Conservation (phyloP, 2,888 invertebrate species). For the Macaria notata region DNA sequence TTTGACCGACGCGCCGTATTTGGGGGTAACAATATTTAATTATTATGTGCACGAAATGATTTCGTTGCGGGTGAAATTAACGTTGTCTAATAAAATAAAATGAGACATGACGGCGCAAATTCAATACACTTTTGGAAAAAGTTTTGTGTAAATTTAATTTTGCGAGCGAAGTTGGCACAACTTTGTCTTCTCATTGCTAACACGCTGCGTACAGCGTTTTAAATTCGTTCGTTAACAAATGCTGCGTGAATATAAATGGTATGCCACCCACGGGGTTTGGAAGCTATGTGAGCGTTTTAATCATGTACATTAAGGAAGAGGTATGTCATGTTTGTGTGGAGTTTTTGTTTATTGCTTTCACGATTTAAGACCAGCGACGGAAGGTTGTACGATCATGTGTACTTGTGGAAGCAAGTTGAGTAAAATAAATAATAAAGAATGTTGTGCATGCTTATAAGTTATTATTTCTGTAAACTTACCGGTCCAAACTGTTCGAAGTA, state of each 20-base stretch:
- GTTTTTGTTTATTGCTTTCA: slow-evolving; percentile 6
- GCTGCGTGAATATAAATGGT: slow-evolving; percentile 20
- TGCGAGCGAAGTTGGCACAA: slow-evolving; percentile 54
- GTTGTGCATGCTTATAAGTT: too few relatives aligned
- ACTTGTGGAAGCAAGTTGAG: too few relatives aligned
- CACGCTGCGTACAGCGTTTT: slow-evolving; percentile 49
- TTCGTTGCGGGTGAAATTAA: slow-evolving; percentile 58
- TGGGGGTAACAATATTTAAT: slow-evolving; percentile 57
- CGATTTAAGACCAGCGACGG: too few relatives aligned
- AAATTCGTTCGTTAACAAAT: slow-evolving; percentile 33
- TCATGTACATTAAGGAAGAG: slow-evolving; percentile 18
- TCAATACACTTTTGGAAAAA: slow-evolving; percentile 64
- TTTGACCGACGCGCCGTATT: slow-evolving; percentile 53
- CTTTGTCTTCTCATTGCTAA: slow-evolving; percentile 52
- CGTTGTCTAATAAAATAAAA: slow-evolving; percentile 61
- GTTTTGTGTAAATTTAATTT: slow-evolving; percentile 67
- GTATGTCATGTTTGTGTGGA: slow-evolving; percentile 3
- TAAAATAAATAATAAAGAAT: too few relatives aligned
- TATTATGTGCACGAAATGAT: slow-evolving; percentile 60
- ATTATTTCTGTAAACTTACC: slow-evolving; percentile 84
- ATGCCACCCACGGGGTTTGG: slow-evolving; percentile 16
- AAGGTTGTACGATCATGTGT: too few relatives aligned
- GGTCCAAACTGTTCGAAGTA: slow-evolving; percentile 99
- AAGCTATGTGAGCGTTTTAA: slow-evolving; percentile 36
- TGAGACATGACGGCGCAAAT: slow-evolving; percentile 66